phyloP scores from a whole-genome alignment of 1,140 invertebrate species.

The Bombus terrestris region DNA sequence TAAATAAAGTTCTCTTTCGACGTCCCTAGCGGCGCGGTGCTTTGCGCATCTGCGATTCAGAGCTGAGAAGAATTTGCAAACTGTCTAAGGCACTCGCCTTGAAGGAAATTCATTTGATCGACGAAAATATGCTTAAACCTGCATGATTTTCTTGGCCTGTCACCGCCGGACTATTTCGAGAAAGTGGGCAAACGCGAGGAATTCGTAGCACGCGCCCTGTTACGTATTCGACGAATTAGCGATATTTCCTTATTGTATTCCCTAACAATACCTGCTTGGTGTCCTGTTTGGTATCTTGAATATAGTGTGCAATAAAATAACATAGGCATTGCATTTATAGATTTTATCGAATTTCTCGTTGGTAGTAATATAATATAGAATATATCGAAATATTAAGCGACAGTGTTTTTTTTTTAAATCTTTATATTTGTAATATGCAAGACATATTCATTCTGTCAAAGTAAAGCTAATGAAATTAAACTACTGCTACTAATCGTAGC shows the following conservation, averaged over 20 bases:
- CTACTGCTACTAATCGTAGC: too few species aligned
- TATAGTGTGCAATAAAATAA: background rate
- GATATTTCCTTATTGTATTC: background rate
- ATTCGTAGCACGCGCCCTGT: slow-evolving; percentile 19
- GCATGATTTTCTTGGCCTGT: slow-evolving; percentile 10
- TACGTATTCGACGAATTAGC: slow-evolving; percentile 18
- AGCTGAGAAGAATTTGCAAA: background rate
- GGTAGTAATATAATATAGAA: too few species aligned
- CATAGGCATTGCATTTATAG: too few species aligned
- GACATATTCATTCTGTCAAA: too few species aligned
- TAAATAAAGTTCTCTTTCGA: background rate
- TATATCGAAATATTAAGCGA: too few species aligned
- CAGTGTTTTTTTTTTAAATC: too few species aligned
- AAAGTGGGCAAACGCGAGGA: slow-evolving; percentile 45
- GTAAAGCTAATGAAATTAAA: too few species aligned
- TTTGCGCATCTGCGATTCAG: background rate
- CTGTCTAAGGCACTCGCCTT: background rate
- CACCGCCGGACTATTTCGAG: slow-evolving; percentile 34
- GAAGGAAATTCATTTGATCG: background rate
- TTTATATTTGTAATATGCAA: too few species aligned
- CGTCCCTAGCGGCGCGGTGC: too few species aligned
- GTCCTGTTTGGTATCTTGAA: background rate
- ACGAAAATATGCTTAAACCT: slow-evolving; percentile 3
- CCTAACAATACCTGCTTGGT: background rate
- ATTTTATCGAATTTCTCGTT: too few species aligned